phyloP scores from a whole-genome alignment of 2,797 vertebrate species.

The Phrynocephalus guinanensis region DNA sequence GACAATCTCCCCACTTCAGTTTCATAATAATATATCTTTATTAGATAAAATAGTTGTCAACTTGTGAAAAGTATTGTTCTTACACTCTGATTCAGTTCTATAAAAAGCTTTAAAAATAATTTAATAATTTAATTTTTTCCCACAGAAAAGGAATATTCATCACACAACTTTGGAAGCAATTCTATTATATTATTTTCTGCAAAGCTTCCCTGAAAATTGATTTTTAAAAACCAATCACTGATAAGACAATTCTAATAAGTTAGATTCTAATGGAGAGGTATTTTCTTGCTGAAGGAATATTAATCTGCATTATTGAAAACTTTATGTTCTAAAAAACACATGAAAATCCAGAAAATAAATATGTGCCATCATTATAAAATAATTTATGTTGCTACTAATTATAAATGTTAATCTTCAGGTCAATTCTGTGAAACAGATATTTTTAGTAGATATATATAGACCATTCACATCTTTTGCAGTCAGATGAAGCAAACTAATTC shows the following conservation, averaged over 20 bases:
- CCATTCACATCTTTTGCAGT: constrained; percentile 63
- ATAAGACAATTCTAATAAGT: not conserved
- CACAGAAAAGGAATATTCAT: not conserved
- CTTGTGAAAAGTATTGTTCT: not conserved
- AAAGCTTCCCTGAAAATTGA: not conserved
- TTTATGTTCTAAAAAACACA: too few relatives aligned
- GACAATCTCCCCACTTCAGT: too few relatives aligned
- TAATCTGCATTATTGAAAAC: too few relatives aligned
- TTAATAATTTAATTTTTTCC: not conserved
- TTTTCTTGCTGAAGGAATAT: too few relatives aligned
- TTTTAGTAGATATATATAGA: constrained; percentile 16
- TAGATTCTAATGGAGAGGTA: too few relatives aligned
- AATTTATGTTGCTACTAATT: not conserved
- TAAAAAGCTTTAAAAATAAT: too few relatives aligned
- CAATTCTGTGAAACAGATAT: fast-evolving
- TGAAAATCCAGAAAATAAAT: not conserved
- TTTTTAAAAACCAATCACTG: not conserved
- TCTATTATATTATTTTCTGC: not conserved
- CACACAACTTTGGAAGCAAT: not conserved
- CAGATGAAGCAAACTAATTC: constrained; percentile 59
- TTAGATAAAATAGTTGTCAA: not conserved
- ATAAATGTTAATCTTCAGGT: not conserved
- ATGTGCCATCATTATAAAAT: not conserved
- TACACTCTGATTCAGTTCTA: too few relatives aligned
- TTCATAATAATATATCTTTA: not conserved